These are phyloP conservation scores for Sminthopsis crassicaudata DNA, from an alignment of 2,113 vertebrate species.

Conservation along the genomic window DNA sequence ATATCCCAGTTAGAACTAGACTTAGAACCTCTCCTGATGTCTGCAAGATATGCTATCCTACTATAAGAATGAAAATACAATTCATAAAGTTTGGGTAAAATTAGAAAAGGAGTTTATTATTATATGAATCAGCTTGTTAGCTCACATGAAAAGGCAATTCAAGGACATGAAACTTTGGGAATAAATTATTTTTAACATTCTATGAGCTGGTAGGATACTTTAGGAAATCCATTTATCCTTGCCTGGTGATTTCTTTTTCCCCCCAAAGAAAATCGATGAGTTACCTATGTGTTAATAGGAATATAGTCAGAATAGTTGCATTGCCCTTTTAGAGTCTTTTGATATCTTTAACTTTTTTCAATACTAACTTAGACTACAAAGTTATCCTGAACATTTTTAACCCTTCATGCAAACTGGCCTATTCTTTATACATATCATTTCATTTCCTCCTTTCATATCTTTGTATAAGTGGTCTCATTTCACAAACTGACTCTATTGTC, in stretches of 20 bases:
- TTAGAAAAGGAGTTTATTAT: not conserved
- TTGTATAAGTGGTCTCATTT: not conserved
- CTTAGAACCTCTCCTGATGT: slow-evolving; percentile 8
- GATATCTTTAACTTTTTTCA: not conserved
- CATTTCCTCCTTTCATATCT: not conserved
- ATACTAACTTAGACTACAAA: not conserved
- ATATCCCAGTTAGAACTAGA: not conserved
- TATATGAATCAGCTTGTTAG: not conserved
- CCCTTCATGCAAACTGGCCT: not conserved
- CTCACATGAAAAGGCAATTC: not conserved
- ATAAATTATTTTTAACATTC: slow-evolving; percentile 30
- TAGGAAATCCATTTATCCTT: not conserved
- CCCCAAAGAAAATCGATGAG: slow-evolving; percentile 9
- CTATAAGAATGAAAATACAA: slow-evolving; percentile 8
- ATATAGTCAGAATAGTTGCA: not conserved
- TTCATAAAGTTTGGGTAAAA: slow-evolving; percentile 24
- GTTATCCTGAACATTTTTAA: not conserved
- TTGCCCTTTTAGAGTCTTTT: not conserved
- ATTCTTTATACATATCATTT: not conserved
- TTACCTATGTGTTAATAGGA: slow-evolving; percentile 19
- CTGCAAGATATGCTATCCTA: not conserved
- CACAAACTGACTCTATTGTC: not conserved
- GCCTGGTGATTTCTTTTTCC: not conserved
- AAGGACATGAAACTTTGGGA: not conserved
- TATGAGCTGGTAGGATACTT: slow-evolving; percentile 6